phyloP scores from a whole-genome alignment of 2,888 invertebrate genomes.

The Ramazzottius varieornatus region DNA sequence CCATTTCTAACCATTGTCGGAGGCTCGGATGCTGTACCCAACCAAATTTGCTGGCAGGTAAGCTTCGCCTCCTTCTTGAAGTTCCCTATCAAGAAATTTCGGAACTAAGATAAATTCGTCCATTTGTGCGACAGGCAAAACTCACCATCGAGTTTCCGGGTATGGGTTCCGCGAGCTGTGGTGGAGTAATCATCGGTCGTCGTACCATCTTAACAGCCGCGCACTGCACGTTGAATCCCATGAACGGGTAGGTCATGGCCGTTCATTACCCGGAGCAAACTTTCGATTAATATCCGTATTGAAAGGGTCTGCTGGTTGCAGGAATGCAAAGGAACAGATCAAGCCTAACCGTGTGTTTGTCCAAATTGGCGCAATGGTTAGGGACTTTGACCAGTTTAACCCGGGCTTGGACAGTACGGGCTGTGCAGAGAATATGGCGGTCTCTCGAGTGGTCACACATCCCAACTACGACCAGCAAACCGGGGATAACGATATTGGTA shows the following conservation, averaged over 20 bases:
- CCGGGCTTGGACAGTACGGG: not conserved
- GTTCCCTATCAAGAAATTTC: too few relatives aligned
- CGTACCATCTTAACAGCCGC: not conserved
- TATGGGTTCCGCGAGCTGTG: not conserved
- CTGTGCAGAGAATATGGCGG: not conserved
- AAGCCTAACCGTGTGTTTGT: not conserved
- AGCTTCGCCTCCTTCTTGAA: too few relatives aligned
- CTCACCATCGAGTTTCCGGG: not conserved
- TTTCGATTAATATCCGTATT: not conserved
- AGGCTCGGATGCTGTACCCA: not conserved
- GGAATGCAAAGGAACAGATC: not conserved
- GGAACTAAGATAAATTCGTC: too few relatives aligned
- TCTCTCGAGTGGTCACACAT: not conserved
- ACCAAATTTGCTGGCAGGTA: slow-evolving; percentile 2
- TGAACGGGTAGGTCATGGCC: not conserved
- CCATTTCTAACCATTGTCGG: not conserved
- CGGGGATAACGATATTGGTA: not conserved
- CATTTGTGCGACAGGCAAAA: not conserved
- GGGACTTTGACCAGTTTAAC: slow-evolving; percentile 1
- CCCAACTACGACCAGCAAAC: not conserved
- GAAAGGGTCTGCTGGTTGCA: not conserved
- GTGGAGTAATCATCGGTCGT: not conserved
- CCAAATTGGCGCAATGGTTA: not conserved
- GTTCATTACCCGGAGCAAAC: not conserved
- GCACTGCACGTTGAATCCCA: not conserved